A percentile compares a stretch with the other conserved stretches of the same genome.
These are phyloP conservation scores for Drosophila maculinotata DNA, from an alignment of 2,888 invertebrate genomes.

Conservation along the genomic window DNA sequence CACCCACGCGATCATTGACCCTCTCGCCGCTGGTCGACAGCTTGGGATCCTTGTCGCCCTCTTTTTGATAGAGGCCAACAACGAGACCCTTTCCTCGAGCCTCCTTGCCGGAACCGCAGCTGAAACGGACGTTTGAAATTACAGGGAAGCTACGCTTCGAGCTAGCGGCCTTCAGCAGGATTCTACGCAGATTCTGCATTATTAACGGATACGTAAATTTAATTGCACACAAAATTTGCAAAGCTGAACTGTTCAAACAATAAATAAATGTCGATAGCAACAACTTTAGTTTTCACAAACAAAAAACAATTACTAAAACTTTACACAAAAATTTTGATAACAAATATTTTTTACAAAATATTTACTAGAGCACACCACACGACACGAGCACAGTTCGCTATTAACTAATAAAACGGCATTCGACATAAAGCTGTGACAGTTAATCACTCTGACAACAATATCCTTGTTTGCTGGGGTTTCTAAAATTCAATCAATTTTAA, in stretches of 20 bases:
- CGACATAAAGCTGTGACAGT: not conserved
- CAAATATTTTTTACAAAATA: constrained; percentile 13
- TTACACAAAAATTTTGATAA: constrained; percentile 32
- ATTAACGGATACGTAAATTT: not conserved
- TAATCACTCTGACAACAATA: not conserved
- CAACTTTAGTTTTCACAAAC: not conserved
- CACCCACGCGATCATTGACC: constrained; percentile 85
- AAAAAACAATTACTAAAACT: not conserved
- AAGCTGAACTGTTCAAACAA: not conserved
- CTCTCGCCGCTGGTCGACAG: constrained; percentile 85
- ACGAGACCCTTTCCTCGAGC: constrained; percentile 85
- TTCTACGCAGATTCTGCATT: constrained; percentile 46
- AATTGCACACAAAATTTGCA: constrained; percentile 5
- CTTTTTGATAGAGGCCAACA: constrained; percentile 86
- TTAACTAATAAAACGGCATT: not conserved
- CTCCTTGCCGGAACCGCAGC: constrained; percentile 23
- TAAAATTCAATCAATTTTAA: not conserved
- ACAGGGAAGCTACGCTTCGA: not conserved
- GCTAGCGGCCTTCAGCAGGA: constrained; percentile 14
- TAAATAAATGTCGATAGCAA: not conserved
- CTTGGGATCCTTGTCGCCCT: constrained; percentile 83
- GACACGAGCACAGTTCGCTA: constrained; percentile 10
- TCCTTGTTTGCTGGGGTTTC: not conserved
- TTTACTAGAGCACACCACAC: constrained; percentile 7
- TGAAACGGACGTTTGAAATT: constrained; percentile 23